phyloP scores from a whole-genome alignment of 1,140 invertebrate species.

The Pectinophora gossypiella region DNA sequence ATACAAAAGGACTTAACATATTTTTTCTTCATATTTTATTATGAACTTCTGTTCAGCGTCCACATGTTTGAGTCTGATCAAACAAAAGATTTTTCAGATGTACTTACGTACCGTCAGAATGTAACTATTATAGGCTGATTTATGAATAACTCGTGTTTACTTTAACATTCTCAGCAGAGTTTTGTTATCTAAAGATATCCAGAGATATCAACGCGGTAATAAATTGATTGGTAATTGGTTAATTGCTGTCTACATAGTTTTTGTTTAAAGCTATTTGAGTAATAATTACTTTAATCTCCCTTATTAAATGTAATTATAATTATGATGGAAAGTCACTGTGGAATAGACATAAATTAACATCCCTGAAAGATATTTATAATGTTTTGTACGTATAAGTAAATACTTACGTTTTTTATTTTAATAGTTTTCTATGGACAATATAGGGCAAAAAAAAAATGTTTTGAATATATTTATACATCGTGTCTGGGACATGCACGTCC shows the following conservation, averaged over 20 bases:
- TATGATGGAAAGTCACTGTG: not conserved
- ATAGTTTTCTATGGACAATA: no score
- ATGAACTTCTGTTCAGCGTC: constrained; percentile 73
- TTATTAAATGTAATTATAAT: not conserved
- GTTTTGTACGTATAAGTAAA: no score
- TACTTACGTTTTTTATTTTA: no score
- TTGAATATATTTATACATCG: no score
- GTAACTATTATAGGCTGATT: constrained; percentile 67
- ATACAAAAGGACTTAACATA: constrained; percentile 74
- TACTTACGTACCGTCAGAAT: constrained; percentile 54
- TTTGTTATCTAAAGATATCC: constrained; percentile 24
- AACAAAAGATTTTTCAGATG: constrained; percentile 72
- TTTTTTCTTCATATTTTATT: constrained; percentile 74
- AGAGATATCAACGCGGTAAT: not conserved
- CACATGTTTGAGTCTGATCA: constrained; percentile 72
- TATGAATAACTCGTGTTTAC: constrained; percentile 63
- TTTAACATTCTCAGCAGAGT: constrained; percentile 55
- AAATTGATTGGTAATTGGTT: no score
- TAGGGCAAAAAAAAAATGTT: no score
- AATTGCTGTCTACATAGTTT: no score
- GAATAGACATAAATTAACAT: not conserved
- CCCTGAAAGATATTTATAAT: no score
- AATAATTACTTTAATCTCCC: not conserved
- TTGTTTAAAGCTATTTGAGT: no score
- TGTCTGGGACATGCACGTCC: no score